Evolutionary conservation across 2,888 invertebrate species (phyloP).

Genomic region (Dryobotodes eremita): DNA sequence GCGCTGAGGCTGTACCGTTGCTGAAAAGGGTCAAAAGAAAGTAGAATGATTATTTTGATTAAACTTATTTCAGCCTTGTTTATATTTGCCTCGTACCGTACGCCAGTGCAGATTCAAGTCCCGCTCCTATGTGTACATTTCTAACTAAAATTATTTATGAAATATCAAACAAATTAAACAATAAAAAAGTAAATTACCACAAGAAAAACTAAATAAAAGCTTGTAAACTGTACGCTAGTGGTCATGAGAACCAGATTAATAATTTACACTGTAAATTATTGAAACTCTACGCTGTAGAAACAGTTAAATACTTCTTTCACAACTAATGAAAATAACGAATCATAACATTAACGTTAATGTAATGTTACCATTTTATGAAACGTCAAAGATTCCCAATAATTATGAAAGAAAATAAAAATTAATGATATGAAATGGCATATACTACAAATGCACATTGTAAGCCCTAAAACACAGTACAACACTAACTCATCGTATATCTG

Average conservation of each 20-base stretch:
- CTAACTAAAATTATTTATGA: not conserved
- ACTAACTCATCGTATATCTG: conserved; percentile 74
- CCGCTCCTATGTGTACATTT: not conserved
- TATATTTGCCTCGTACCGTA: not conserved
- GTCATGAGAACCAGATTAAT: not conserved
- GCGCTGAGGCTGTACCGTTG: conserved; percentile 85
- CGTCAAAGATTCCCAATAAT: not conserved
- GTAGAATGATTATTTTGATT: not conserved
- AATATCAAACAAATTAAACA: not conserved
- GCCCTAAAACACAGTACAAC: not conserved
- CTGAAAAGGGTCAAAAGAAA: conserved; percentile 69
- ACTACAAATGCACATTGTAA: not conserved
- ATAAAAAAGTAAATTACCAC: not conserved
- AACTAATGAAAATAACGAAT: not conserved
- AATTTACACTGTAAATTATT: not conserved
- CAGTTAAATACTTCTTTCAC: not conserved
- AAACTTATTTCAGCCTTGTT: not conserved
- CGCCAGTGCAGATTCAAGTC: not conserved
- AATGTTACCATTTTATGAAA: not conserved
- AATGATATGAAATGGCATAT: not conserved
- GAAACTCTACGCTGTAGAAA: not conserved
- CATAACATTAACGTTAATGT: not conserved
- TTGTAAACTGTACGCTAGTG: not conserved
- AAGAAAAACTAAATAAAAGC: not conserved
- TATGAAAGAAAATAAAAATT: not conserved